These are phyloP conservation scores for Dusona sp. DNA, from an alignment of 2,888 invertebrate species.

Conservation along the genomic window DNA sequence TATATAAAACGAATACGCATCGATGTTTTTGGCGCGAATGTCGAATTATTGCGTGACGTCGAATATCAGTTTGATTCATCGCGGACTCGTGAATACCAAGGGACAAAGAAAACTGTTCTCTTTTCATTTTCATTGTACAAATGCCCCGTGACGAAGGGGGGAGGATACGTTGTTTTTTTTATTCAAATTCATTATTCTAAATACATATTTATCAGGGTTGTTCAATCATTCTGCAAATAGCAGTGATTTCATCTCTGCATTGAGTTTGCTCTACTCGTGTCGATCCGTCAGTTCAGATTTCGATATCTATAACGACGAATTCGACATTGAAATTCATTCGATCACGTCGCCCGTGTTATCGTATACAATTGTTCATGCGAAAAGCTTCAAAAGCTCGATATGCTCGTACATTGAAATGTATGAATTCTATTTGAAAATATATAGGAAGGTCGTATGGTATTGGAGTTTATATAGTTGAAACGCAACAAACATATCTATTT, in stretches of 20 bases:
- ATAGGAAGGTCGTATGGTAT: background rate
- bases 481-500: background rate
- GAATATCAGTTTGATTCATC: slow-evolving; percentile 20
- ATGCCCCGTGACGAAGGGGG: background rate
- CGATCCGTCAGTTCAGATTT: background rate
- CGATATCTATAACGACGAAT: slow-evolving; percentile 1
- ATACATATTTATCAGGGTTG: background rate
- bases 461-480: background rate
- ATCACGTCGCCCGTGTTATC: slow-evolving; percentile 8
- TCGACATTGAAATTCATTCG: slow-evolving; percentile 41
- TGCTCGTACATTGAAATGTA: slow-evolving; percentile 21
- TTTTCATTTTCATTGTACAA: slow-evolving; percentile 28
- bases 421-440: slow-evolving; percentile 48
- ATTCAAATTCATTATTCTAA: background rate
- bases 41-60: slow-evolving; percentile 35
- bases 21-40: slow-evolving; percentile 32
- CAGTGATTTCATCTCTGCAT: slow-evolving; percentile 1
- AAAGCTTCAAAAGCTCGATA: slow-evolving; percentile 16
- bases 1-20: slow-evolving; percentile 22
- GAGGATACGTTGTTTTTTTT: background rate
- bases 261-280: slow-evolving; percentile 11
- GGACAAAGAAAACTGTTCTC: background rate
- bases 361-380: slow-evolving; percentile 20
- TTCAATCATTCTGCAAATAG: slow-evolving; percentile 16
- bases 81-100: background rate